Evolutionary conservation across 2,888 invertebrate species (phyloP).

Genomic region (Prosopocoilus inquinatus): DNA sequence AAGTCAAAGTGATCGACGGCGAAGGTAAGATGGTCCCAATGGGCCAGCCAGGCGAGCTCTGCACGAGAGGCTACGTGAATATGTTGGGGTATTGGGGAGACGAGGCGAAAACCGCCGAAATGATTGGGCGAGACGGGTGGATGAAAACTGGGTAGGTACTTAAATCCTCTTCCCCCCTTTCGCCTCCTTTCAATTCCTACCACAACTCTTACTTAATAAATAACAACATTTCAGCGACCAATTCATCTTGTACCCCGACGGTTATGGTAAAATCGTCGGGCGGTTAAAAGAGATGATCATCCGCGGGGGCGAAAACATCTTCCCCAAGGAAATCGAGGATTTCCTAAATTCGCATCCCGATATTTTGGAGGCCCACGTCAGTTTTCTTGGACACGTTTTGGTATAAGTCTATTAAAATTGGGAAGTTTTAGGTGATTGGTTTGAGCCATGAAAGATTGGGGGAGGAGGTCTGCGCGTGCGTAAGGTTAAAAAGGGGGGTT

Average conservation of each 20-base stretch:
- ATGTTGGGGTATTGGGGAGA: constrained; percentile 85
- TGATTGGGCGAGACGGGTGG: constrained; percentile 71
- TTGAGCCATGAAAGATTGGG: constrained; percentile 73
- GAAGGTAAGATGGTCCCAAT: constrained; percentile 65
- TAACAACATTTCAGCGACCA: constrained; percentile 60
- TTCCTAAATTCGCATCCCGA: constrained; percentile 71
- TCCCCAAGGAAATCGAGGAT: constrained; percentile 80
- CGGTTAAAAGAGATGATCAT: constrained; percentile 77
- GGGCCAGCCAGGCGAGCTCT: constrained; percentile 74
- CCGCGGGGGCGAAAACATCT: constrained; percentile 81
- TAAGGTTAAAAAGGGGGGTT: constrained; percentile 58
- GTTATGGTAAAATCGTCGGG: constrained; percentile 71
- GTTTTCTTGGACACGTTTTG: background rate
- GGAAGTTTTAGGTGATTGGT: constrained; percentile 60
- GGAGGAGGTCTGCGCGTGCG: constrained; percentile 72
- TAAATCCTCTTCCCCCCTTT: background rate
- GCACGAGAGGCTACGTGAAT: constrained; percentile 69
- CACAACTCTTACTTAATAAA: background rate
- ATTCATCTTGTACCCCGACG: constrained; percentile 64
- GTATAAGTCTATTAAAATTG: too few relatives aligned
- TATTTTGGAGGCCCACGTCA: constrained; percentile 70
- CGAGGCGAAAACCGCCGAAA: constrained; percentile 68
- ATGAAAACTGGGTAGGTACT: constrained; percentile 68
- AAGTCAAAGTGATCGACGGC: constrained; percentile 66
- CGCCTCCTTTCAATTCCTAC: background rate